Evolutionary conservation across 2,888 invertebrate species (phyloP).

Genomic region (Mythimna pallens): DNA sequence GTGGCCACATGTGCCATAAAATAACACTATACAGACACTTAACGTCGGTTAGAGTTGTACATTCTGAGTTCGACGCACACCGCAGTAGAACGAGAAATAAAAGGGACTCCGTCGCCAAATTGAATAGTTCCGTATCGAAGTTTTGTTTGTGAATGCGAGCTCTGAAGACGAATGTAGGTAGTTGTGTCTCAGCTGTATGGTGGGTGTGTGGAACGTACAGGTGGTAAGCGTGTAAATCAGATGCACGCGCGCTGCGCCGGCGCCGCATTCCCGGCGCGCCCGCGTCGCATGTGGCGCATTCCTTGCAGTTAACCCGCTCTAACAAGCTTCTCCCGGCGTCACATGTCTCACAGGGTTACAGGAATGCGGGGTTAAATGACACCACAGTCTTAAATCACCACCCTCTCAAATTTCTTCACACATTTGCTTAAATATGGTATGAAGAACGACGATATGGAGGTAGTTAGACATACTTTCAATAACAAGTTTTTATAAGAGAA

Average conservation of each 20-base stretch:
- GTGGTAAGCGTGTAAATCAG: neutral
- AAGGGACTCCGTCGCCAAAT: neutral
- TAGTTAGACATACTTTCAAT: neutral
- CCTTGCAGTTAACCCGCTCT: conserved; percentile 35
- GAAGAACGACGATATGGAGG: too few species aligned
- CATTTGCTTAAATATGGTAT: conserved; percentile 29
- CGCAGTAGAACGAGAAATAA: neutral
- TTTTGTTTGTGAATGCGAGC: neutral
- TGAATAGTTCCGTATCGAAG: neutral
- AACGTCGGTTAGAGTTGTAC: neutral
- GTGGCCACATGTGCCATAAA: conserved; percentile 26
- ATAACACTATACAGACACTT: conserved; percentile 5
- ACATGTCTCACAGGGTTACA: conserved; percentile 30
- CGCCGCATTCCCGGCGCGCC: conserved; percentile 19
- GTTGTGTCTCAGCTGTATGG: neutral
- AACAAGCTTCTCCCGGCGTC: conserved; percentile 26
- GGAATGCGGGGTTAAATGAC: conserved; percentile 44
- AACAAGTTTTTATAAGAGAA: neutral
- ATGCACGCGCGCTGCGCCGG: conserved; percentile 5
- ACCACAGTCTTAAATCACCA: conserved; percentile 32
- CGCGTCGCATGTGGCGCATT: conserved; percentile 4
- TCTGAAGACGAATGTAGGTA: neutral
- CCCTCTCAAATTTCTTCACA: conserved; percentile 13
- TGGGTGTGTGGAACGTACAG: neutral
- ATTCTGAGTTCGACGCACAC: neutral